Base-by-base conservation (phyloP, 2,888 invertebrate genomes). In the Drosophila pseudotalamancana region DNA sequence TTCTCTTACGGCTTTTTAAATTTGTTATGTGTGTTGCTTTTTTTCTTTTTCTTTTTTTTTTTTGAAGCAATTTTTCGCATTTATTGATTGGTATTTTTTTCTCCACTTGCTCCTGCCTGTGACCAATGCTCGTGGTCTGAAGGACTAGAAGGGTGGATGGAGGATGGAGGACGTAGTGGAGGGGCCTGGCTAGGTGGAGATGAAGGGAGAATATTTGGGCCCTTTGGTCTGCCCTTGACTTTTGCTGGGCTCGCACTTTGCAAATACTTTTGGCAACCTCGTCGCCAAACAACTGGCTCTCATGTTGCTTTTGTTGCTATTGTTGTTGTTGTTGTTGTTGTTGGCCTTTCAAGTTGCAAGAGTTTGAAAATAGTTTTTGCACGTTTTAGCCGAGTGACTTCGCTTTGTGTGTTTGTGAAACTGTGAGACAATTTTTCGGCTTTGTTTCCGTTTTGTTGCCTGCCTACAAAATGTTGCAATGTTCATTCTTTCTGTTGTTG, bases 331-430 rank as follows among this genome's bases (percentile, higher is more conserved):
- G 35, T 29, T 66, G 29, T 27, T 62, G 23, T 27, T 63, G 53
- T 68, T 63, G 63, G 25, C 61, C 51, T 57, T 61, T 61, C 54
- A 79, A 77, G 79, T 82, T 75, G 57, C 50, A 55, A 63, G 67
- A 78, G 79, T 80, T 80, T 79, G 65, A 60, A 78, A 80, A 79
- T 80, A 80, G 83, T 86, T 85, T 60, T 80, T 77, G 73, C 85
- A 84, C 85, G 78, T 81, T 85, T 85, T 85, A 78, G 82, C 51
- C 79, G 83, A 85, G 79, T 82, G 79, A 85, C 79, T 79, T 82
- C 65, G 49, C 65, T 59, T 64, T 73, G 77, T 73, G 61, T 75
- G 55, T 64, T 54, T 57, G 69, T 40, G 55, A 68, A 56, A 65
- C 80, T 76, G 49, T 45, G 40, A 66, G 72, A 64, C 84, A 80